Conservation (phyloP, 1,140 invertebrate genomes). For the Megalopta genalis region DNA sequence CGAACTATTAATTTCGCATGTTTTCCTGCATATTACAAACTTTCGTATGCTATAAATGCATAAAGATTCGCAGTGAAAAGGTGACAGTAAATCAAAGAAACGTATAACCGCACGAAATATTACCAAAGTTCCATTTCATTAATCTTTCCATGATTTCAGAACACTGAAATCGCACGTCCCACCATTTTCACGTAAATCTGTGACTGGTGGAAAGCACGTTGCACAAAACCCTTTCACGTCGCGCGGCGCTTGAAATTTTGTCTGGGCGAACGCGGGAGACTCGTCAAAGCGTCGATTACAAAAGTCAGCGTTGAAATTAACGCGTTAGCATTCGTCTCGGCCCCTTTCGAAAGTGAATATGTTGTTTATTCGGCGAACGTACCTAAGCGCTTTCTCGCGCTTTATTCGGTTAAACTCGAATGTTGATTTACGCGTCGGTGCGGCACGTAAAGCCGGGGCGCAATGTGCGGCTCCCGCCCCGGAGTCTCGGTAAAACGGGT, state of each 20-base stretch:
- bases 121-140: too few relatives aligned
- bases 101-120: too few relatives aligned
- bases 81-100: too few relatives aligned
- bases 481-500: constrained; percentile 47
- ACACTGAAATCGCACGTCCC: too few relatives aligned
- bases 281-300: neutral
- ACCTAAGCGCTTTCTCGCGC: constrained; percentile 17
- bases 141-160: too few relatives aligned
- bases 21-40: too few relatives aligned
- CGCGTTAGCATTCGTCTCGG: neutral
- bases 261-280: neutral
- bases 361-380: constrained; percentile 25
- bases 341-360: neutral
- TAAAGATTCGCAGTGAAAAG: too few relatives aligned
- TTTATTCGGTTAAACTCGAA: constrained; percentile 28
- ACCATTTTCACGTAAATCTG: too few relatives aligned
- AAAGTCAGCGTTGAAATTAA: neutral
- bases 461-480: neutral
- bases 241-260: neutral
- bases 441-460: constrained; percentile 33
- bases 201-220: too few relatives aligned
- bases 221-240: too few relatives aligned
- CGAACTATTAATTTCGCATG: too few relatives aligned
- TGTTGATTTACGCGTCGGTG: constrained; percentile 43
- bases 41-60: too few relatives aligned